phyloP scores from a whole-genome alignment of 23 tunicate species.

The Corella eumyota region DNA sequence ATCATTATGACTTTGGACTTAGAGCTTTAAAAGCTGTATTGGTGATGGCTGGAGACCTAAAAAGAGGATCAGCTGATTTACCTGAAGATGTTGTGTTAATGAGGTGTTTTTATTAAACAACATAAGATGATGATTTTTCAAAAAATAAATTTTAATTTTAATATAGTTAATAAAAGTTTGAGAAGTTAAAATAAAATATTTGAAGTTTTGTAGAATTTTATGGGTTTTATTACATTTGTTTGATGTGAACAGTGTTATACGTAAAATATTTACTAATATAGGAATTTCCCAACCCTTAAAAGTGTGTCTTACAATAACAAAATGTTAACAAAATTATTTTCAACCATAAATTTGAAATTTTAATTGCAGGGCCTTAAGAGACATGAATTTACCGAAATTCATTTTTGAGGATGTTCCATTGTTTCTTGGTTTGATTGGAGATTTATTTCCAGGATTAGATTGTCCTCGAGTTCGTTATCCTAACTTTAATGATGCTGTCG shows the following conservation, averaged over 20 bases:
- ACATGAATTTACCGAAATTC: constrained; percentile 98
- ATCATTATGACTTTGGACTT: constrained; percentile 98
- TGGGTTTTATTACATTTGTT: too few species aligned
- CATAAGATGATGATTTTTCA: neutral
- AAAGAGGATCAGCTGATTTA: constrained; percentile 87
- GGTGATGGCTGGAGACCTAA: constrained; percentile 97
- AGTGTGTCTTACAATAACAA: too few species aligned
- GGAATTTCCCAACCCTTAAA: too few species aligned
- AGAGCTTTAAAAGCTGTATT: constrained; percentile 95
- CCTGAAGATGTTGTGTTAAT: constrained; percentile 93
- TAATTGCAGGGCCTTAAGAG: constrained; percentile 81
- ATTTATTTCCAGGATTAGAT: constrained; percentile 96
- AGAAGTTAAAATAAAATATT: too few species aligned
- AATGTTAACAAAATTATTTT: too few species aligned
- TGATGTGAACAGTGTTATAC: too few species aligned
- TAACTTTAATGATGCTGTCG: constrained; percentile 98
- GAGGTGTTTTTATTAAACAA: constrained; percentile 32
- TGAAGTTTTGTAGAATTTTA: too few species aligned
- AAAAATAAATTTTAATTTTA: neutral
- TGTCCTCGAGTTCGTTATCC: constrained; percentile 97
- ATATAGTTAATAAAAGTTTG: neutral
- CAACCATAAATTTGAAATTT: too few species aligned
- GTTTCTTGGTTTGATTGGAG: constrained; percentile 89
- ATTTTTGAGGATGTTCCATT: constrained; percentile 97
- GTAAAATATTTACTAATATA: too few species aligned